Evolutionary conservation across 2,888 invertebrate species (phyloP), one percentile per base, ranked within the genome.

Genomic region (Orthosia gothica): DNA sequence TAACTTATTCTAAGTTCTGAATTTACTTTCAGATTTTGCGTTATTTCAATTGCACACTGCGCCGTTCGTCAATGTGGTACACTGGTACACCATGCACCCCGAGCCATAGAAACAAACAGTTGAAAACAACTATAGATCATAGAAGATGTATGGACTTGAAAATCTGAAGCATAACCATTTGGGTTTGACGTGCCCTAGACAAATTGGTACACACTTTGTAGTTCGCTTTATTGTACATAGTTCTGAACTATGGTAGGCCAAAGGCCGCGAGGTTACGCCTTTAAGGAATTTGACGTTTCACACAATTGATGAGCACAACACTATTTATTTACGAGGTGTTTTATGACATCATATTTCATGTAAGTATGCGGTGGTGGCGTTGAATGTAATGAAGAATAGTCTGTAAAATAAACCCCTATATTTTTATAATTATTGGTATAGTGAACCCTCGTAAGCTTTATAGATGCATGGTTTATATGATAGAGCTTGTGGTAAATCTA

Each of bases 181-280:
- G 72, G 74, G 82, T 77, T 84, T 79, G 87, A 87, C 87, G 69
- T 72, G 66, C 52, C 70, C 64, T 32, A 84, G 74, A 85, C 85
- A 85, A 85, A 85, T 86, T 79, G 76, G 84, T 67, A 73, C 76
- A 58, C 67, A 74, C 62, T 86, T 74, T 65, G 69, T 72, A 76
- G 75, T 82, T 79, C 62, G 62, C 82, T 73, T 70, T 83, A 81
- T 72, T 87, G 76, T 74, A 79, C 79, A 81, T 83, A 83, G 86
- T 87, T 86, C n/a, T 65, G 58, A 85, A 83, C 87, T 80, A 65
- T 71, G 71, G 72, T 61, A 63, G 64, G 26, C 74, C 71, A 64
- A 49, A 65, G 50, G 71, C 77, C 72, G 15, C 66, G 61, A 70
- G 65, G 23, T 78, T 80, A 63, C 62, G 68, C 55, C 23, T 71